phyloP scores from a whole-genome alignment of 2,888 invertebrate genomes.

The Drosophila paranaensis region DNA sequence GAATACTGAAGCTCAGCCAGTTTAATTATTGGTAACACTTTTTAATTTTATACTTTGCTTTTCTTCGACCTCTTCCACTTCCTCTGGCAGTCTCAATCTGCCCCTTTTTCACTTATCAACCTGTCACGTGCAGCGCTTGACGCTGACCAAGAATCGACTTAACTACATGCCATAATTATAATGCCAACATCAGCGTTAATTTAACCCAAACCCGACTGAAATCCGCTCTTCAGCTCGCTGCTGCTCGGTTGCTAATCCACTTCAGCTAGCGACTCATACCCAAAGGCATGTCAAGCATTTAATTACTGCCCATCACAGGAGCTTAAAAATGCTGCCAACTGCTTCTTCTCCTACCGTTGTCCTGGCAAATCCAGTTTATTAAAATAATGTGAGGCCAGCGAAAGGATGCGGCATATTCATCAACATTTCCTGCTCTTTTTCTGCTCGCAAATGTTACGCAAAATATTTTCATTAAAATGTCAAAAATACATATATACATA shows the following conservation, averaged over 20 bases:
- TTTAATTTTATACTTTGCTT: slow-evolving; percentile 26
- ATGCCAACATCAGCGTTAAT: slow-evolving; percentile 72
- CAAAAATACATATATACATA: slow-evolving; percentile 40
- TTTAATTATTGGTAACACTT: slow-evolving; percentile 44
- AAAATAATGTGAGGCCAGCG: slow-evolving; percentile 72
- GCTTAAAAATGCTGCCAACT: slow-evolving; percentile 59
- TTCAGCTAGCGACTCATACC: slow-evolving; percentile 52
- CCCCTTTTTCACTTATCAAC: slow-evolving; percentile 23
- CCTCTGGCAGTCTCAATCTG: background rate
- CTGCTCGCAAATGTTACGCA: slow-evolving; percentile 55
- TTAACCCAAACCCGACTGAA: slow-evolving; percentile 38
- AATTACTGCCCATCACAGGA: slow-evolving; percentile 74
- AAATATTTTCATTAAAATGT: slow-evolving; percentile 76
- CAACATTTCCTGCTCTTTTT: slow-evolving; percentile 44
- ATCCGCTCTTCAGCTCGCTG: slow-evolving; percentile 18
- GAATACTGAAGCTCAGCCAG: background rate
- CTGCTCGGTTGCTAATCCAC: slow-evolving; percentile 41
- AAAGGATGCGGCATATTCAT: slow-evolving; percentile 58
- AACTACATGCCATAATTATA: slow-evolving; percentile 72
- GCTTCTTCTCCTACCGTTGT: slow-evolving; percentile 7
- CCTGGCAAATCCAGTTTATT: slow-evolving; percentile 66
- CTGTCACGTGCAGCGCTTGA: slow-evolving; percentile 41
- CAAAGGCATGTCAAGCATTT: slow-evolving; percentile 74
- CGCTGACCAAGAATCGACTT: slow-evolving; percentile 49
- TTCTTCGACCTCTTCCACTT: background rate